phyloP scores from a whole-genome alignment of 2,113 vertebrate species.

The Myodes glareolus region DNA sequence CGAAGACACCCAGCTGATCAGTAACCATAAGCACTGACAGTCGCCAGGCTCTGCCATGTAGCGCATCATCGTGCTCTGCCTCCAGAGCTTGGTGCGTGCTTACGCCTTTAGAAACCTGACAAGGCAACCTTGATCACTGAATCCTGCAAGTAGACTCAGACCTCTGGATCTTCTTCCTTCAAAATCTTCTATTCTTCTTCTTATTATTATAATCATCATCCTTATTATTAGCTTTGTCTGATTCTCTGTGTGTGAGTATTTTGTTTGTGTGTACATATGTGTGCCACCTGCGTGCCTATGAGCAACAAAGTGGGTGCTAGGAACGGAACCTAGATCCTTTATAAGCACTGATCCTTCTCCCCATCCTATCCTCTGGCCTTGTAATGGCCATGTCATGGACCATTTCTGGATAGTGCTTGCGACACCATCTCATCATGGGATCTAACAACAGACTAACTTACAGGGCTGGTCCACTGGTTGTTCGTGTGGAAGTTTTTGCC shows the following conservation, averaged over 20 bases:
- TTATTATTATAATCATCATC: not conserved
- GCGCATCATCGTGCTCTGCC: fast-evolving
- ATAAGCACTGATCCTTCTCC: not conserved
- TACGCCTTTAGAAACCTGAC: not conserved
- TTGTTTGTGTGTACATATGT: not conserved
- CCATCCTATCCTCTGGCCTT: not conserved
- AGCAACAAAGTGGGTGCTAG: not conserved
- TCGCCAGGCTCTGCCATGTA: not conserved
- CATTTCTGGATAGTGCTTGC: no score
- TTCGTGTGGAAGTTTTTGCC: fast-evolving
- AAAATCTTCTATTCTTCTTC: not conserved
- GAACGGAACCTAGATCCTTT: not conserved
- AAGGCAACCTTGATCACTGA: not conserved
- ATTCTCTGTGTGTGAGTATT: not conserved
- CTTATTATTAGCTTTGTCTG: not conserved
- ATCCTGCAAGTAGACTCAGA: not conserved
- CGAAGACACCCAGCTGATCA: not conserved
- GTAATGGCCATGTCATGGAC: not conserved
- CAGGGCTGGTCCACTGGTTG: fast-evolving
- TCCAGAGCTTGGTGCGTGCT: not conserved
- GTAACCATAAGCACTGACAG: not conserved
- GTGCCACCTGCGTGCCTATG: no score
- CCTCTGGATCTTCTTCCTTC: not conserved
- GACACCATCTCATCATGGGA: not conserved
- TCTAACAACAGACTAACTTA: not conserved